These are phyloP conservation scores for Heliothis subflexa DNA, from an alignment of 1,140 invertebrate genomes.

Conservation along the genomic window DNA sequence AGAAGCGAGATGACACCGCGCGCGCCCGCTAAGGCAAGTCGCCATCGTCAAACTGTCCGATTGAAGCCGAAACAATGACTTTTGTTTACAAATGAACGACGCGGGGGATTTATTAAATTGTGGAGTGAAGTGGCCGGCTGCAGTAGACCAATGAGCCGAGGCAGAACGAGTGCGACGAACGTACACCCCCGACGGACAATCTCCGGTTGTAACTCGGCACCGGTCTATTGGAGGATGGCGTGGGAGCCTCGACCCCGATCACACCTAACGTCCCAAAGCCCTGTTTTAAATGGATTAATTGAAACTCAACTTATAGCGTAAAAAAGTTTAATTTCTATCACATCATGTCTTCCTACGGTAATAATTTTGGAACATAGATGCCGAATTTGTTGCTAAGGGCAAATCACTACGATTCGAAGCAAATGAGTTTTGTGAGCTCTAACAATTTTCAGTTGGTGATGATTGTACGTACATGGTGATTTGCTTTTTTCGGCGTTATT, in stretches of 20 bases:
- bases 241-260: constrained; percentile 72
- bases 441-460: not conserved
- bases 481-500: constrained; percentile 31
- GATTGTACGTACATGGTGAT: not conserved
- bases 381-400: constrained; percentile 74
- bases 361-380: constrained; percentile 81
- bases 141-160: constrained; percentile 65
- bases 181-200: constrained; percentile 69
- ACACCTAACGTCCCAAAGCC: constrained; percentile 56
- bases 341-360: constrained; percentile 81
- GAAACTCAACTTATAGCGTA: constrained; percentile 70
- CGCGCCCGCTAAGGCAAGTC: constrained; percentile 72
- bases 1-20: constrained; percentile 64
- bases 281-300: constrained; percentile 45
- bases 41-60: constrained; percentile 79
- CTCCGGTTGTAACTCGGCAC: constrained; percentile 64
- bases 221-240: constrained; percentile 71
- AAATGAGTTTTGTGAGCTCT: constrained; percentile 50
- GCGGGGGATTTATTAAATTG: constrained; percentile 77
- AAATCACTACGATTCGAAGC: constrained; percentile 77
- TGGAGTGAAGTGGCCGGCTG: constrained; percentile 64
- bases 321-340: constrained; percentile 85
- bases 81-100: constrained; percentile 83
- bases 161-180: constrained; percentile 68
- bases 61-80: constrained; percentile 81